Evolutionary conservation across 35 echinoderm and acorn worm species (phyloP).

Genomic region (Ptychodera flava): DNA sequence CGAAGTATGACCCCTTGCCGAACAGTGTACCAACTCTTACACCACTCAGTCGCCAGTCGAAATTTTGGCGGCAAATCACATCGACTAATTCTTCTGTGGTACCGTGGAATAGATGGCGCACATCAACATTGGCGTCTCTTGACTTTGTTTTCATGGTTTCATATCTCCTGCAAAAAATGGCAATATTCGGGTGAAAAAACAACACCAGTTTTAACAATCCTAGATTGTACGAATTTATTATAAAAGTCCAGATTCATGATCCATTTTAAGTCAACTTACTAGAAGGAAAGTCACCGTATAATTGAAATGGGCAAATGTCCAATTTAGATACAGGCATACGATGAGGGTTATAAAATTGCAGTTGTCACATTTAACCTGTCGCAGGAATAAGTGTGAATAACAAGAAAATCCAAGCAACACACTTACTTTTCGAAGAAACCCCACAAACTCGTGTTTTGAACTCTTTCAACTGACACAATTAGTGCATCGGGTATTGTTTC

Average conservation of each 20-base stretch:
- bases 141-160: constrained; percentile 30
- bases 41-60: constrained; percentile 46
- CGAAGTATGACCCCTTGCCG: constrained; percentile 50
- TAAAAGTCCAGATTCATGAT: too few relatives aligned
- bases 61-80: constrained; percentile 46
- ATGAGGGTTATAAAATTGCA: too few relatives aligned
- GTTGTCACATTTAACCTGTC: too few relatives aligned
- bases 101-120: constrained; percentile 37
- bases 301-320: background rate
- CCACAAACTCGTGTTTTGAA: constrained; percentile 41
- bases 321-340: too few relatives aligned
- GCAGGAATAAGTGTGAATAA: background rate
- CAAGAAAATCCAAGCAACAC: background rate
- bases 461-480: constrained; percentile 22
- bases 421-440: constrained; percentile 26
- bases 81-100: constrained; percentile 16
- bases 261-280: too few relatives aligned
- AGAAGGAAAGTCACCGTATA: background rate
- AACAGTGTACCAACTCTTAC: constrained; percentile 32
- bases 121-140: background rate
- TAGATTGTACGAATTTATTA: too few relatives aligned
- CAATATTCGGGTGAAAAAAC: background rate
- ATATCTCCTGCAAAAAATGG: constrained; percentile 11
- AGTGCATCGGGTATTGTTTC: constrained; percentile 19
- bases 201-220: background rate